Conservation (phyloP, 2,797 vertebrate genomes). For the Stomatorhinus walkeri region DNA sequence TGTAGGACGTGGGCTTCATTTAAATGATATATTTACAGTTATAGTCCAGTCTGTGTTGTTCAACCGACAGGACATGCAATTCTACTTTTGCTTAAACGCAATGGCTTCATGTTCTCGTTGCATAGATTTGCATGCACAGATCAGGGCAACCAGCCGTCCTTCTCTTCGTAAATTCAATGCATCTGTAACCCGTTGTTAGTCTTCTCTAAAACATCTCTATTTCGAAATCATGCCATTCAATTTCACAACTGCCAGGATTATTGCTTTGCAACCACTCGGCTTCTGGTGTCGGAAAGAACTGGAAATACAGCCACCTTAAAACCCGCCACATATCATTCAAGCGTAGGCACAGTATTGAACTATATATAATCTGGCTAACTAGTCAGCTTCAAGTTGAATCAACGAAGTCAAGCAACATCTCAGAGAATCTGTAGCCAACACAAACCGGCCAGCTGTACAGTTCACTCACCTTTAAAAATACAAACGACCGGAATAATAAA, state of each 20-base stretch:
- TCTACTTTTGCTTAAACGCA: not conserved
- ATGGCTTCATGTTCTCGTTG: not conserved
- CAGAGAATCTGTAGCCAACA: not conserved
- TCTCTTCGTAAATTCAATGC: not conserved
- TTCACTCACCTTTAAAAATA: slow-evolving; percentile 54
- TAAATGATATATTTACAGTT: not conserved
- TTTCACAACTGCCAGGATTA: not conserved
- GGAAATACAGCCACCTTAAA: not conserved
- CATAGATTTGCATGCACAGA: not conserved
- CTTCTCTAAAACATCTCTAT: not conserved
- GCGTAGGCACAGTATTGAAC: not conserved
- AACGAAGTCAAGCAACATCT: not conserved
- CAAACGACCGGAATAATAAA: slow-evolving; percentile 24
- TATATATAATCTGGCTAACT: not conserved
- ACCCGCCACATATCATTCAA: not conserved
- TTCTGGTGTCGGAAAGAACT: not conserved
- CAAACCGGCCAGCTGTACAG: not conserved
- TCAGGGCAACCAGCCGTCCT: not conserved
- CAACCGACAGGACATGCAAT: not conserved
- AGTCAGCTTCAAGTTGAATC: not conserved
- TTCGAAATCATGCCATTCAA: not conserved
- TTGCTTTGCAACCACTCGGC: not conserved
- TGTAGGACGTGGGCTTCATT: not conserved
- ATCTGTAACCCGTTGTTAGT: not conserved
- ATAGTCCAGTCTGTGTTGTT: not conserved